These are phyloP conservation scores for Rhimphoctona megacephalus DNA, from an alignment of 2,888 invertebrate species.

Conservation along the genomic window DNA sequence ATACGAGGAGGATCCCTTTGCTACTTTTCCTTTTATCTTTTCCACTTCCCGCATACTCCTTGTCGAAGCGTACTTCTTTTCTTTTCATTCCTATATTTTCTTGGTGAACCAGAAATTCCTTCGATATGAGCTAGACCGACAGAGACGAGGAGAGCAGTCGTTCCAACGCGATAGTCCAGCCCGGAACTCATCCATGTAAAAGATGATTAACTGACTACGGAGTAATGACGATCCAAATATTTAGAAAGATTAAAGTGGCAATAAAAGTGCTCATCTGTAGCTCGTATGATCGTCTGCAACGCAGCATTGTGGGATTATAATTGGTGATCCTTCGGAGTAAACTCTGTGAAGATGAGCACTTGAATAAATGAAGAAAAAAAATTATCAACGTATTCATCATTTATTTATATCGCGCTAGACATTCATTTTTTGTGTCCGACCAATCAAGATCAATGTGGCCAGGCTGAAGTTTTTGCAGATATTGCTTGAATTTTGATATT, in stretches of 20 bases:
- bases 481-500: neutral
- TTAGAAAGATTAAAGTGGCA: neutral
- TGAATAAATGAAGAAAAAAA: no score
- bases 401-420: no score
- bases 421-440: no score
- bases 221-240: neutral
- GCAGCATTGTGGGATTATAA: neutral
- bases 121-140: neutral
- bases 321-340: neutral
- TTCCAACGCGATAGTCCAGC: neutral
- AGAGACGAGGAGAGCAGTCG: neutral
- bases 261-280: neutral
- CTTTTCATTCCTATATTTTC: slow-evolving; percentile 19
- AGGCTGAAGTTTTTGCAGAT: neutral
- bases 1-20: slow-evolving; percentile 67
- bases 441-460: no score
- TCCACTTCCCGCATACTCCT: slow-evolving; percentile 14
- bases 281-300: neutral
- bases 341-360: no score
- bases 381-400: no score
- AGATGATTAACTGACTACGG: neutral
- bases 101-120: slow-evolving; percentile 55
- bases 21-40: slow-evolving; percentile 17
- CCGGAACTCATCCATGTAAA: neutral
- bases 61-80: slow-evolving; percentile 23